Percentiles rank a stretch among this genome's conserved stretches.
Evolutionary conservation across 2,888 invertebrate species (phyloP).

Genomic region (Bombyx huttoni): DNA sequence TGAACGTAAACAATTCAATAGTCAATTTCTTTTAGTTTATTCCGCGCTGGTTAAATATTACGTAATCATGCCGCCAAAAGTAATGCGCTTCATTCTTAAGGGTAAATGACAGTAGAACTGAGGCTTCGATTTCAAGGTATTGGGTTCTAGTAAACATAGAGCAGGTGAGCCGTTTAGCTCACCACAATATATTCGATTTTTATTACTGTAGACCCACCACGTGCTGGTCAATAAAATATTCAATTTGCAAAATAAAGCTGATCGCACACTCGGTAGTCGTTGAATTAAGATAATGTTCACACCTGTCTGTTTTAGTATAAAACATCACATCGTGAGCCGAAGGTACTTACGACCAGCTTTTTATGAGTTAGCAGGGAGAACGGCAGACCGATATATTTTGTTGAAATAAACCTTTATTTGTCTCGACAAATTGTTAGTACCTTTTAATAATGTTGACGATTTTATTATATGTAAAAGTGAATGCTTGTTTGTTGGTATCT

Average conservation of each 20-base stretch:
- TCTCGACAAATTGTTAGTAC: slow-evolving; percentile 21
- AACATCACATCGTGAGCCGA: slow-evolving; percentile 52
- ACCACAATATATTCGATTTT: not conserved
- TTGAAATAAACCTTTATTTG: slow-evolving; percentile 7
- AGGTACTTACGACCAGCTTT: slow-evolving; percentile 44
- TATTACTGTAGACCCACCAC: not conserved
- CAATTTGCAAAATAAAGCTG: slow-evolving; percentile 38
- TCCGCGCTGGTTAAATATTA: no score
- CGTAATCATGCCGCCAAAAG: no score
- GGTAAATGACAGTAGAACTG: no score
- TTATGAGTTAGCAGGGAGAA: slow-evolving; percentile 37
- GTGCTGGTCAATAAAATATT: slow-evolving; percentile 3
- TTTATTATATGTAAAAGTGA: no score
- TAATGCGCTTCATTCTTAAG: no score
- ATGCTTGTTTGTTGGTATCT: no score
- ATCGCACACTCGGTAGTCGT: slow-evolving; percentile 47
- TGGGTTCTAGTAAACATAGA: no score
- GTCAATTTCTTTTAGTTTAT: no score
- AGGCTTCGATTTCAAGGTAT: no score
- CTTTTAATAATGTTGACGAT: slow-evolving; percentile 7
- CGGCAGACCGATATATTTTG: slow-evolving; percentile 4
- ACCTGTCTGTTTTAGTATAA: slow-evolving; percentile 54
- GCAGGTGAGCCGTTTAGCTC: no score
- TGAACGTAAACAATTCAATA: no score
- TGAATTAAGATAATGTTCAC: slow-evolving; percentile 70